A percentile compares a stretch with the other conserved stretches of the same genome.
These are phyloP conservation scores for Atractosteus spatula DNA, from an alignment of 2,113 vertebrate genomes.

Conservation along the genomic window DNA sequence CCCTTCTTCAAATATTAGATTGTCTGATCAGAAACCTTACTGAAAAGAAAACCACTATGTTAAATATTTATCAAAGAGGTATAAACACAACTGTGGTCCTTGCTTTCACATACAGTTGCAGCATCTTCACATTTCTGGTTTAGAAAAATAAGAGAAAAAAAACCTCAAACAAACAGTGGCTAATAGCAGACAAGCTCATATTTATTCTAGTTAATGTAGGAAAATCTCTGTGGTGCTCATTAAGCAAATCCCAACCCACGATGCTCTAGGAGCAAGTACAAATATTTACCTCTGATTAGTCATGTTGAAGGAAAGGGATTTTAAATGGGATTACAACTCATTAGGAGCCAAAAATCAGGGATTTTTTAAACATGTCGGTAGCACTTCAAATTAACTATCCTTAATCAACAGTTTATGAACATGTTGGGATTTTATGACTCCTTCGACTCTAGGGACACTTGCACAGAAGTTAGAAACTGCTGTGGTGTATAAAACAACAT, in stretches of 20 bases:
- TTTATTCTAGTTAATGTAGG: constrained; percentile 24
- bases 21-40: too few relatives aligned
- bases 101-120: neutral
- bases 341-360: constrained; percentile 17
- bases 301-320: constrained; percentile 8
- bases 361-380: neutral
- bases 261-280: neutral
- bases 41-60: too few relatives aligned
- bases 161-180: constrained; percentile 7
- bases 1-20: too few relatives aligned
- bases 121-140: neutral
- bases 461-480: neutral
- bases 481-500: neutral
- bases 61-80: too few relatives aligned
- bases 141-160: neutral
- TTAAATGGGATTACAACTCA: constrained; percentile 22
- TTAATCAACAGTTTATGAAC: constrained; percentile 11
- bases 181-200: constrained; percentile 21
- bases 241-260: neutral
- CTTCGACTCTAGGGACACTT: neutral
- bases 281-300: constrained; percentile 31
- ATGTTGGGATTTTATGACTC: neutral
- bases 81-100: too few relatives aligned
- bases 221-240: neutral
- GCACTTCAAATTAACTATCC: neutral